A percentile compares a stretch with the other conserved stretches of the same genome.
phyloP scores from a whole-genome alignment of 2,113 vertebrate genomes.

The Motacilla alba region DNA sequence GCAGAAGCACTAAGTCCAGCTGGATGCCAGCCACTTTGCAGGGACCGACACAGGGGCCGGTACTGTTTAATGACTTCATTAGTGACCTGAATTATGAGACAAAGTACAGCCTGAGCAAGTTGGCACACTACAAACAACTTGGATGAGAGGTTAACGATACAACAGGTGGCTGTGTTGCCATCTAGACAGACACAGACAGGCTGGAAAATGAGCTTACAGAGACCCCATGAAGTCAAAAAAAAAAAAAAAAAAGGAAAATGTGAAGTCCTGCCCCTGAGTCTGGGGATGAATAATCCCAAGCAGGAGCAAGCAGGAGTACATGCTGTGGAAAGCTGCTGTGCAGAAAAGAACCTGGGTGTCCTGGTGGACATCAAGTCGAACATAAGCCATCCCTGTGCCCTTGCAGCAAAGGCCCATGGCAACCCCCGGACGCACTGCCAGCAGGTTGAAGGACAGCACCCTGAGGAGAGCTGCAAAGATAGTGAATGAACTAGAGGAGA shows the following conservation, averaged over 20 bases:
- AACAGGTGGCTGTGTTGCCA: not conserved
- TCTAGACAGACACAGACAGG: not conserved
- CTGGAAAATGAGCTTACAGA: not conserved
- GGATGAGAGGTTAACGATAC: not conserved
- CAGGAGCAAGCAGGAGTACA: not conserved
- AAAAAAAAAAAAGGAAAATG: not conserved
- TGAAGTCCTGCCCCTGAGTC: not conserved
- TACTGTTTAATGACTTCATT: not conserved
- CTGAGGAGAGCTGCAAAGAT: not conserved
- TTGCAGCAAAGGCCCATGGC: not conserved
- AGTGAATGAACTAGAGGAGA: not conserved
- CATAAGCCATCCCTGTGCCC: not conserved
- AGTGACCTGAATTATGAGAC: not conserved
- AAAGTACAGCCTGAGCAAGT: not conserved
- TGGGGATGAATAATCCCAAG: not conserved
- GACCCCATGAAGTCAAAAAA: not conserved
- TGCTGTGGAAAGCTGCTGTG: not conserved
- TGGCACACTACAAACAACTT: not conserved
- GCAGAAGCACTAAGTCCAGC: not conserved
- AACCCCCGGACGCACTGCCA: not conserved
- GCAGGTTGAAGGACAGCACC: not conserved
- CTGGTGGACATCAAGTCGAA: not conserved
- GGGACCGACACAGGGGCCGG: not conserved
- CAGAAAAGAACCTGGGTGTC: not conserved
- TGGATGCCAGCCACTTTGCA: rapidly evolving